phyloP scores from a whole-genome alignment of 2,797 vertebrate genomes.

The Malacoraja senta region DNA sequence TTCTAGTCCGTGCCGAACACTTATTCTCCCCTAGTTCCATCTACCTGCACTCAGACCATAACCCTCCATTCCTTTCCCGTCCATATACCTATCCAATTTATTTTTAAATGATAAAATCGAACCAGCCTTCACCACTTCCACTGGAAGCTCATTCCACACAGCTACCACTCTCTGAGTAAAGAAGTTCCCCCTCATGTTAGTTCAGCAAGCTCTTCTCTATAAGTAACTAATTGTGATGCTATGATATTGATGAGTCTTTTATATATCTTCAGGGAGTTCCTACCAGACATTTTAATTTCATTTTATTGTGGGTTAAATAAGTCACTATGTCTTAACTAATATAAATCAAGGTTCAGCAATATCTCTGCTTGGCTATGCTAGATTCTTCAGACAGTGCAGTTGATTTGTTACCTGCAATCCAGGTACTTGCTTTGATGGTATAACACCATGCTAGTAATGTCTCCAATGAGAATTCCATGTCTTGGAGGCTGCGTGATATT shows the following conservation, averaged over 20 bases:
- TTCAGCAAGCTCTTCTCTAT: no score
- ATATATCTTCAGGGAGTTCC: no score
- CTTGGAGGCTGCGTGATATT: constrained; percentile 75
- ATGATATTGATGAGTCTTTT: background rate
- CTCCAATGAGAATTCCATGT: constrained; percentile 76
- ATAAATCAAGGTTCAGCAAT: background rate
- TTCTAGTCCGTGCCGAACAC: no score
- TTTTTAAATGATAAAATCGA: no score
- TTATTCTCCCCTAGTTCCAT: no score
- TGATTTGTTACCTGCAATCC: constrained; percentile 73
- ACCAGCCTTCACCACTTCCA: no score
- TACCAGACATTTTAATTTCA: background rate
- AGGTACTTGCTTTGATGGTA: constrained; percentile 87
- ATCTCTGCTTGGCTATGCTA: background rate
- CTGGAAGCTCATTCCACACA: no score
- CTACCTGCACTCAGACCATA: no score
- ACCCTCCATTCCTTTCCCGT: no score
- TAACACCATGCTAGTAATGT: constrained; percentile 83
- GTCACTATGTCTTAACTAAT: background rate
- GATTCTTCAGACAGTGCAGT: background rate
- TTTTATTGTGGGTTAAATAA: background rate
- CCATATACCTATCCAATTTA: no score
- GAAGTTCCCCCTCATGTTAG: no score
- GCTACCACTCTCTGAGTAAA: no score
- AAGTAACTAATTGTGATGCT: background rate